Percentiles rank a stretch among this genome's conserved stretches.
These are phyloP conservation scores for Philopotamus ludificatus DNA, from an alignment of 1,140 invertebrate genomes.

Conservation along the genomic window DNA sequence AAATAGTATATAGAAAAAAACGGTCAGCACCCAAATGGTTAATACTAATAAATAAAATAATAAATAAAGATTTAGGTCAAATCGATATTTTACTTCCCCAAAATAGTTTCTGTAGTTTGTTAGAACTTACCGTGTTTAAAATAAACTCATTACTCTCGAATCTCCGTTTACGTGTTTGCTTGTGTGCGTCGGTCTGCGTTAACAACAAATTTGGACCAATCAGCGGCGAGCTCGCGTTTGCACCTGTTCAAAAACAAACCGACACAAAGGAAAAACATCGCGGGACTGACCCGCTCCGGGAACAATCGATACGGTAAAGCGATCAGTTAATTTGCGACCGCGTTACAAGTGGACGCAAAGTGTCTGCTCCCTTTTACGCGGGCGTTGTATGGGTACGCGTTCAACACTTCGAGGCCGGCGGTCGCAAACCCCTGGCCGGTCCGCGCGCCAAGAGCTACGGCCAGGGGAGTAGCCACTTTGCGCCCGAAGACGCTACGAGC, in stretches of 20 bases:
- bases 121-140: too few species aligned
- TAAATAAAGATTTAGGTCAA: too few species aligned
- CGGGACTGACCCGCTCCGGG: slow-evolving; percentile 19
- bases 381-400: not conserved
- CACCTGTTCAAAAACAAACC: slow-evolving; percentile 41
- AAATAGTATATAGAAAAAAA: too few species aligned
- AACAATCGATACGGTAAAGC: slow-evolving; percentile 1
- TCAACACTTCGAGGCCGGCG: not conserved
- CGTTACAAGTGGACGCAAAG: slow-evolving; percentile 1
- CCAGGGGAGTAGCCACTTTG: not conserved
- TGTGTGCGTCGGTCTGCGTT: too few species aligned
- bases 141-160: too few species aligned
- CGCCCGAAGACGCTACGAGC: not conserved
- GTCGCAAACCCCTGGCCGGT: not conserved
- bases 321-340: slow-evolving; percentile 25
- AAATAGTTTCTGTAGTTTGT: too few species aligned
- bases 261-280: slow-evolving; percentile 21
- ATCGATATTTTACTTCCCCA: too few species aligned
- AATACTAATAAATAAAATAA: too few species aligned
- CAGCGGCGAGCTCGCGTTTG: slow-evolving; percentile 17
- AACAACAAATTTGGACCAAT: slow-evolving; percentile 32
- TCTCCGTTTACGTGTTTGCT: too few species aligned
- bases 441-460: too few species aligned
- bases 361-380: not conserved
- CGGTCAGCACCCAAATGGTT: too few species aligned